Evolutionary conservation across 1,140 invertebrate species (phyloP).

Genomic region (Dreissena polymorpha): DNA sequence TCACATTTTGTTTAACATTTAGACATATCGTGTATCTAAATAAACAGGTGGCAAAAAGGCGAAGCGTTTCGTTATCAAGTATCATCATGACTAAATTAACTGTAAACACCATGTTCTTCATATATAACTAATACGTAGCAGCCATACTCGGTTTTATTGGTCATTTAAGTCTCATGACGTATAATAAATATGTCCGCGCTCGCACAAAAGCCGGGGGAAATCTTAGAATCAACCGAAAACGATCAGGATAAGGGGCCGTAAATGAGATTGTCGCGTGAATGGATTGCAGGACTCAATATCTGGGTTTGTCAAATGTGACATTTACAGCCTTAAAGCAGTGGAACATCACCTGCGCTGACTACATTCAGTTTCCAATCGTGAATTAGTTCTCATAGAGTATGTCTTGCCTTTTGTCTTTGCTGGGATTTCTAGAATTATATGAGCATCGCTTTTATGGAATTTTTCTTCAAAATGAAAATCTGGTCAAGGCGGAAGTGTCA

Average conservation of each 20-base stretch:
- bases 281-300: conserved; percentile 32
- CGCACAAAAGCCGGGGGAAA: background rate
- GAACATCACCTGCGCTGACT: background rate
- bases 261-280: conserved; percentile 30
- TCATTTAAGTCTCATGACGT: conserved; percentile 19
- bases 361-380: background rate
- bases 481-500: background rate
- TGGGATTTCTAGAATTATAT: background rate
- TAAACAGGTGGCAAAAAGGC: conserved; percentile 34
- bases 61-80: conserved; percentile 31
- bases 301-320: conserved; percentile 13
- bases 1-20: conserved; percentile 14
- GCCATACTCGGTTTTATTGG: conserved; percentile 8
- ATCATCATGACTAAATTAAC: conserved; percentile 33
- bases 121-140: conserved; percentile 21
- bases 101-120: conserved; percentile 21
- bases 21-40: conserved; percentile 31
- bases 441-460: background rate
- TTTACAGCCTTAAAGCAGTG: background rate
- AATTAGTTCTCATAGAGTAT: background rate
- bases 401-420: background rate
- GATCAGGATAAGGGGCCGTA: conserved; percentile 20
- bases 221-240: conserved; percentile 5
- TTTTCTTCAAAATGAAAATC: background rate
- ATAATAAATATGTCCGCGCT: conserved; percentile 4